These are phyloP conservation scores for Etheostoma cragini DNA, from an alignment of 2,113 vertebrate genomes.

Conservation along the genomic window DNA sequence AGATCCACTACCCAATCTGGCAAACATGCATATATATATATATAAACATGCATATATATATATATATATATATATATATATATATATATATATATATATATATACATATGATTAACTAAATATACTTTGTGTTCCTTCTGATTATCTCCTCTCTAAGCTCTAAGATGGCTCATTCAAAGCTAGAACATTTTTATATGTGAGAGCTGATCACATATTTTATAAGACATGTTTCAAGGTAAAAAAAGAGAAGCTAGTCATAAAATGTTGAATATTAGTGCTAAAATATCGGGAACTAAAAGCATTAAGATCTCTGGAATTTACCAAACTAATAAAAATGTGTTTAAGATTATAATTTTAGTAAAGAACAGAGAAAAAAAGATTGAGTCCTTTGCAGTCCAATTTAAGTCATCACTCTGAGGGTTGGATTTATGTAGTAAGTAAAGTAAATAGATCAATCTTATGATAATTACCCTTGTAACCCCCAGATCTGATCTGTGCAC, in stretches of 20 bases:
- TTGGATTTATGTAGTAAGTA: conserved; percentile 5
- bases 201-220: conserved; percentile 24
- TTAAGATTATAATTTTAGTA: conserved; percentile 4
- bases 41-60: no score
- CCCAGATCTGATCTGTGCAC: conserved; percentile 34
- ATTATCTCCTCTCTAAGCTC: conserved; percentile 32
- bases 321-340: conserved; percentile 2
- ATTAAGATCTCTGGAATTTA: conserved; percentile 14
- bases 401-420: conserved; percentile 1
- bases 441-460: conserved; percentile 37
- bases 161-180: conserved; percentile 35
- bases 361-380: neutral
- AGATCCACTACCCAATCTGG: no score
- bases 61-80: conserved; percentile 4
- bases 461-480: conserved; percentile 34
- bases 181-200: conserved; percentile 34
- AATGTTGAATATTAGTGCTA: conserved; percentile 21
- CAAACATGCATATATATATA: no score
- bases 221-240: conserved; percentile 35
- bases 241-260: conserved; percentile 20
- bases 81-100: no score
- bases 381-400: conserved; percentile 4
- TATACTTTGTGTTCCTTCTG: conserved; percentile 43
- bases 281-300: conserved; percentile 20
- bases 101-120: conserved; percentile 47